Evolutionary conservation across 2,797 vertebrate species (phyloP), one percentile per base, ranked within the genome.

Genomic region (Philypnodon macrostomus): DNA sequence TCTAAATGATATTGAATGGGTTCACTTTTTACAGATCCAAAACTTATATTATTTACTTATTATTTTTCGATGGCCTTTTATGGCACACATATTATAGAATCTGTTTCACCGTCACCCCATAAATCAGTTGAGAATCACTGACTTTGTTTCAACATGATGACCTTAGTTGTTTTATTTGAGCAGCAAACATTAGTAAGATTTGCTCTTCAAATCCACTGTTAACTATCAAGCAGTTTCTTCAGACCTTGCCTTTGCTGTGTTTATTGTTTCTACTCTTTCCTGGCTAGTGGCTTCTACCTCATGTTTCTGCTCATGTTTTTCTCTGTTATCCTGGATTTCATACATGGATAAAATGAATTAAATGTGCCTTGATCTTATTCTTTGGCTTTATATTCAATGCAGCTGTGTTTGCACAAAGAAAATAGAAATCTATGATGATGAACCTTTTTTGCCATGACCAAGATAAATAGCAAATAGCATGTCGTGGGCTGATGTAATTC

Each of bases 281-380:
- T 53, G 53, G 3, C 62, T 45, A 52, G 4, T 35, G 8, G 12
- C 13, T 55, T 48, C 34, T 33, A 29, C 16, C 53, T 67, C 17
- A 9, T 39, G 16, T n/a, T 34, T 16, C 23, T 44, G 49, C 50
- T 68, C 63, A 48, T 63, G 61, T 16, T 27, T 61, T 74, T 70
- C 47, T 42, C 10, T 56, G 31, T 37, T 42, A 14, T 56, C 26
- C 46, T 48, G 33, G 35, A 62, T 46, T 29, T 42, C 41, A 58
- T 1, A 13, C 27, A n/a, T 24, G n/a, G 37, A 7, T 19, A 19
- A 21, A 57, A 53, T n/a, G n/a, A n/a, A n/a, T n/a, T n/a, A n/a
- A n/a, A n/a, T 10, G 1, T 2, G 46, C 53, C 54, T 9, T 51
- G 36, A 42, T 45, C 29, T 4, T 29, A 14, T 26, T 8, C 14